These are phyloP conservation scores for Huso huso DNA, from an alignment of 2,797 vertebrate species.

Conservation along the genomic window DNA sequence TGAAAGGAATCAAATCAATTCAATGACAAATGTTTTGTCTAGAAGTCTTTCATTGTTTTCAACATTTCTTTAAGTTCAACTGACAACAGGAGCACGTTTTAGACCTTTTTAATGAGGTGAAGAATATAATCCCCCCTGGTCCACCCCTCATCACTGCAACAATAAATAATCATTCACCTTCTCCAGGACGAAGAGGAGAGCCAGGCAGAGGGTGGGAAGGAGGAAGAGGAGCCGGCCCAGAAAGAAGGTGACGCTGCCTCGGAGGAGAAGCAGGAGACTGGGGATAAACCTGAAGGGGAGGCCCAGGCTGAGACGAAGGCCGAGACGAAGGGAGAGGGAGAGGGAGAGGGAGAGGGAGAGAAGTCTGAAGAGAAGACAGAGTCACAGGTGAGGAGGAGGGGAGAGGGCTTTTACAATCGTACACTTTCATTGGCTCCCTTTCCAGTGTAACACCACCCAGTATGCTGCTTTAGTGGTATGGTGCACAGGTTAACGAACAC, in stretches of 20 bases:
- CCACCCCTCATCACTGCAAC: too few relatives aligned
- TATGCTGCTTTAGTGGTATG: too few relatives aligned
- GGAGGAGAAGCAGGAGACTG: slow-evolving; percentile 38
- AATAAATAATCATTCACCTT: too few relatives aligned
- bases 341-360: slow-evolving; percentile 27
- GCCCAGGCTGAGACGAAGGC: slow-evolving; percentile 26
- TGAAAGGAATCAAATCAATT: not conserved
- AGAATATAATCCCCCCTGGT: too few relatives aligned
- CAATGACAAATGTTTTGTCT: not conserved
- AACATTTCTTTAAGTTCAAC: not conserved
- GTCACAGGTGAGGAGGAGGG: slow-evolving; percentile 51
- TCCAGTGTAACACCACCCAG: too few relatives aligned
- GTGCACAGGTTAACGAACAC: too few relatives aligned
- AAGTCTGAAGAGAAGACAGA: slow-evolving; percentile 42
- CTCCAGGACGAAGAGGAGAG: slow-evolving; percentile 85
- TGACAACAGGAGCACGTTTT: not conserved
- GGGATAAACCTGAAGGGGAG: slow-evolving; percentile 20
- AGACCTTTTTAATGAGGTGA: not conserved
- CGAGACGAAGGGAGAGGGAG: slow-evolving; percentile 15
- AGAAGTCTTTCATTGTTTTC: not conserved
- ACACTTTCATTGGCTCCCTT: not conserved
- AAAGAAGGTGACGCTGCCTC: slow-evolving; percentile 33
- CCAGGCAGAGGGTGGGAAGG: slow-evolving; percentile 61
- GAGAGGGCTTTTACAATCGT: not conserved
- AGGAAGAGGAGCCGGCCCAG: slow-evolving; percentile 49